Evolutionary conservation across 2,888 invertebrate genomes (phyloP), one percentile per base, ranked within the genome.

Genomic region (Phaonia tiefii): DNA sequence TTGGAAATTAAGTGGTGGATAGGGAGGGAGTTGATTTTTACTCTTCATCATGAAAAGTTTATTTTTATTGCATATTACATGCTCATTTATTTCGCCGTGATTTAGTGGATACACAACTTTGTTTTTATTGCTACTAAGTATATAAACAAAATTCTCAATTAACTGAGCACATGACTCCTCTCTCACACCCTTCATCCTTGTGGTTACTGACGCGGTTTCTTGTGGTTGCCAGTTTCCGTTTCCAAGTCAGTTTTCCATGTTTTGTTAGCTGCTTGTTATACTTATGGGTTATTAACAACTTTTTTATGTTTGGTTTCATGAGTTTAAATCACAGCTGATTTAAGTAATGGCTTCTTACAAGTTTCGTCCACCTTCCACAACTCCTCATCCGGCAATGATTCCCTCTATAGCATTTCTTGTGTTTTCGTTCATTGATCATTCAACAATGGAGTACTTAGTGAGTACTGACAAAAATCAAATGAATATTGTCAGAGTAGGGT

Each of bases 261-360:
- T 54, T 54, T 54, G 66, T 49, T 46, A 11, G 31, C 3, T 56
- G 10, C 26, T 3, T 46, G 20, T 54, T 37, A 20, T 11, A 46
- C 26, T 65, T 65, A 46, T 54, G 11, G 13, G 20, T 20, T 25
- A 42, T 25, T 67, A 58, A 66, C 56, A 67, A 66, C 46, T 49
- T 8, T 66, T 39, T 39, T 44, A 46, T 54, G 54, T 63, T 37
- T 46, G 74, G 46, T 26, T 70, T 70, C 56, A 65, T 70, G 17
- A 31, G 65, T 22, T 70, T 66, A 39, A 71, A 66, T 71, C 49
- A 65, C 4, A 56, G 49, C 74, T 70, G 31, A 39, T 31, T 75
- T 66, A 75, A 65, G 49, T 49, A 65, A 75, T 26, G 56, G 39
- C 22, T 31, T 2, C 20, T 69, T 22, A 42, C 42, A 72, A 46